Conservation (phyloP, 2,888 invertebrate genomes). For the Drosophila trichaetosa region DNA sequence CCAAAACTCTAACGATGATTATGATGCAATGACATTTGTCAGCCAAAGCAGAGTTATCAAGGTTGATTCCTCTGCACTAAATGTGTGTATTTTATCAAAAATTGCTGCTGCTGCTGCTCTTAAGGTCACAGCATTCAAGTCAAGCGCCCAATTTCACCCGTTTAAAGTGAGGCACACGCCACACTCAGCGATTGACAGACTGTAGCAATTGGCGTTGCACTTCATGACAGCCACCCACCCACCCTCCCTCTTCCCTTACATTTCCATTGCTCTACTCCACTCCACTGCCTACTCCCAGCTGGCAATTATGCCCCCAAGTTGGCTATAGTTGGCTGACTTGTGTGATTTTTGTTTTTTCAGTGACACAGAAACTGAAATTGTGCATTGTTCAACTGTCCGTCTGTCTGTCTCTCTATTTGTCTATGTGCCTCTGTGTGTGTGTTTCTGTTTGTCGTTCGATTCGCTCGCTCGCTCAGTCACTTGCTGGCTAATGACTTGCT, state of each 20-base stretch:
- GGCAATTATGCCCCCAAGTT: slow-evolving; percentile 58
- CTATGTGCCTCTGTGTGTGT: neutral
- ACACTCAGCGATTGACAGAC: slow-evolving; percentile 50
- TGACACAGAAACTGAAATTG: slow-evolving; percentile 84
- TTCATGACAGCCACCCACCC: neutral
- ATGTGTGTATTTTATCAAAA: slow-evolving; percentile 25
- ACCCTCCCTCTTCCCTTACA: slow-evolving; percentile 11
- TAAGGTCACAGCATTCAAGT: slow-evolving; percentile 51
- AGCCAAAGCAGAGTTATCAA: slow-evolving; percentile 33
- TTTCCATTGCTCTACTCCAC: slow-evolving; percentile 6
- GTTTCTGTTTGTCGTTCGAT: slow-evolving; percentile 28
- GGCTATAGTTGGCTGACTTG: slow-evolving; percentile 82
- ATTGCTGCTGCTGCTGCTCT: slow-evolving; percentile 13
- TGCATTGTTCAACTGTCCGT: slow-evolving; percentile 75
- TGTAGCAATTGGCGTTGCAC: slow-evolving; percentile 45
- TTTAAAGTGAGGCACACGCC: slow-evolving; percentile 54
- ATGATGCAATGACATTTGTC: slow-evolving; percentile 55
- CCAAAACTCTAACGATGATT: slow-evolving; percentile 28
- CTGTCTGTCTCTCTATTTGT: slow-evolving; percentile 11
- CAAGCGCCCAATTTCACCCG: slow-evolving; percentile 57
- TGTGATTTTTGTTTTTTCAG: slow-evolving; percentile 82
- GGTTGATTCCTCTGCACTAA: slow-evolving; percentile 46
- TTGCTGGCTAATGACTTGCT: slow-evolving; percentile 57
- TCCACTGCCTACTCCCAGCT: slow-evolving; percentile 47
- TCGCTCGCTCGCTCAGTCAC: slow-evolving; percentile 25